These are phyloP conservation scores for Halictus ligatus DNA, from an alignment of 2,888 invertebrate species.

Conservation along the genomic window DNA sequence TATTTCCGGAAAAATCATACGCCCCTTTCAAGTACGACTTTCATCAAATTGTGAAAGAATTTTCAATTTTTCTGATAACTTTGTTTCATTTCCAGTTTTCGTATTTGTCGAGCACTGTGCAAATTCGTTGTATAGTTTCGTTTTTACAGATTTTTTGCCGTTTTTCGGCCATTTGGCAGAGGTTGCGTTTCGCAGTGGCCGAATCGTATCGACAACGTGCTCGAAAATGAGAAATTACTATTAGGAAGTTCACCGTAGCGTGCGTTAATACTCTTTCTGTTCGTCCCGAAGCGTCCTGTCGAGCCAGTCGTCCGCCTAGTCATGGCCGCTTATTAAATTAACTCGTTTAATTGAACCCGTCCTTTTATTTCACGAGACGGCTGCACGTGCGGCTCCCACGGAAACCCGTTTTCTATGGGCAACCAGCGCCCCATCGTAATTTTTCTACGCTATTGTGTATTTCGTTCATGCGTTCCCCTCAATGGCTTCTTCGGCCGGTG, in stretches of 20 bases:
- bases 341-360: constrained; percentile 76
- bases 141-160: too few relatives aligned
- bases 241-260: constrained; percentile 58
- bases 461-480: neutral
- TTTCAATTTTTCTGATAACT: too few relatives aligned
- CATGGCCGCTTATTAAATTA: constrained; percentile 77
- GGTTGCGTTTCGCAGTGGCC: neutral
- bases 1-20: neutral
- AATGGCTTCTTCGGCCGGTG: neutral
- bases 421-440: constrained; percentile 40
- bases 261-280: constrained; percentile 60
- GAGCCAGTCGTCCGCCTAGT: constrained; percentile 38
- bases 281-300: constrained; percentile 28
- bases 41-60: too few relatives aligned
- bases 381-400: constrained; percentile 50
- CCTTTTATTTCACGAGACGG: constrained; percentile 63
- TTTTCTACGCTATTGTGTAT: neutral
- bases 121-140: too few relatives aligned
- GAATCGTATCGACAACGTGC: constrained; percentile 12
- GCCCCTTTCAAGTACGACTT: neutral
- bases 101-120: too few relatives aligned
- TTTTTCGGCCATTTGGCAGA: too few relatives aligned
- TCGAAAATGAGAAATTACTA: constrained; percentile 54
- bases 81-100: too few relatives aligned
- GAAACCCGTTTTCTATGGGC: constrained; percentile 72